phyloP scores from a whole-genome alignment of 2,888 invertebrate species.

The Mesoligia furuncula region DNA sequence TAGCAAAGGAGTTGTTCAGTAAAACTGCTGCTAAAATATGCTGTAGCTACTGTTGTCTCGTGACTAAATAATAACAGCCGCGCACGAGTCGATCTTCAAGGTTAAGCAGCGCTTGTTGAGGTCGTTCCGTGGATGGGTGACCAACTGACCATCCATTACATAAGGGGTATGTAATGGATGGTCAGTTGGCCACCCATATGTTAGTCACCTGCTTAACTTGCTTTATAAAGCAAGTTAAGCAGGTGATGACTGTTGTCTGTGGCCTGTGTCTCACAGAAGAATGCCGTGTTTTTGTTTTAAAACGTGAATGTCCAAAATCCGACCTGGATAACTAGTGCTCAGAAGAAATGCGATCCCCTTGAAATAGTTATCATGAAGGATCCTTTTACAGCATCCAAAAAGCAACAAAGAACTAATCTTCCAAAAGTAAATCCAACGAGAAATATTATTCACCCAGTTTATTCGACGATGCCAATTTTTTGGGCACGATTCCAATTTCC shows the following conservation, averaged over 20 bases:
- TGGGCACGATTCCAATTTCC: slow-evolving; percentile 44
- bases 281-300: not conserved
- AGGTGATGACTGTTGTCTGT: not conserved
- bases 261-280: not conserved
- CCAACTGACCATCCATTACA: no score
- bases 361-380: not conserved
- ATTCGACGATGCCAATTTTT: slow-evolving; percentile 27
- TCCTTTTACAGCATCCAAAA: not conserved
- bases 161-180: no score
- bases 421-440: slow-evolving; percentile 17
- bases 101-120: no score
- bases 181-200: no score
- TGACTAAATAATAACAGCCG: no score
- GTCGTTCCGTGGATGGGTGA: no score
- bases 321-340: not conserved
- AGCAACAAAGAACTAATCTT: slow-evolving; percentile 8
- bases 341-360: not conserved
- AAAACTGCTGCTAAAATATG: slow-evolving; percentile 3
- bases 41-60: not conserved
- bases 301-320: not conserved
- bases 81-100: no score
- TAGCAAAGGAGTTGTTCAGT: not conserved
- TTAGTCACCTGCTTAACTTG: no score
- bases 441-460: slow-evolving; percentile 12
- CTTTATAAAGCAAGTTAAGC: no score